phyloP scores from a whole-genome alignment of 2,797 vertebrate genomes.

The Malurus leucopterus region DNA sequence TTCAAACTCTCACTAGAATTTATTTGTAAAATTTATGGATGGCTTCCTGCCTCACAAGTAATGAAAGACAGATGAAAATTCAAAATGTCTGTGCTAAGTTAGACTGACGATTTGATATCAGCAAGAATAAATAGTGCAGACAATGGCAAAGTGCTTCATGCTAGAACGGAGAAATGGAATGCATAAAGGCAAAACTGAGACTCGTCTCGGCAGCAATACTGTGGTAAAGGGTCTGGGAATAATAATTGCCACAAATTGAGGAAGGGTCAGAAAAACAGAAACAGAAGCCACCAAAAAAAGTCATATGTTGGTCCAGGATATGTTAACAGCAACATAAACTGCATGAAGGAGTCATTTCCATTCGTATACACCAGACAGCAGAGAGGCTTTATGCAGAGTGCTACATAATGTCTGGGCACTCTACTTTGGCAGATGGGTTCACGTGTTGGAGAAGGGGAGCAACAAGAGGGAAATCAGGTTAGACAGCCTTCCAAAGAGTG shows the following conservation, averaged over 20 bases:
- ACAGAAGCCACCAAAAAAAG: background rate
- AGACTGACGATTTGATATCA: background rate
- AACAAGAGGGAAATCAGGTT: background rate
- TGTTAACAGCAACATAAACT: background rate
- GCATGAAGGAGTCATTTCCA: accelerated
- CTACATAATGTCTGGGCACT: background rate
- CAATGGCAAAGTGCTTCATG: background rate
- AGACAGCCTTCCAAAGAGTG: background rate
- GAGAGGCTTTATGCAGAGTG: background rate
- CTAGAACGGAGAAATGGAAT: background rate
- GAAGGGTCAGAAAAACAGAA: background rate
- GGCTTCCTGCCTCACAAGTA: background rate
- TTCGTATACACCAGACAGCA: background rate
- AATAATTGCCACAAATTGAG: background rate
- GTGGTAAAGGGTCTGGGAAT: background rate
- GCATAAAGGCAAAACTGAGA: background rate
- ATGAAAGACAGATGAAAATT: background rate
- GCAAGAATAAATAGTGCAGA: background rate
- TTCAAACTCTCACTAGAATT: constrained; percentile 17
- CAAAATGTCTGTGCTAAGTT: constrained; percentile 9
- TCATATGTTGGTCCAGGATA: background rate
- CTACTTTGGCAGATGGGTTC: background rate
- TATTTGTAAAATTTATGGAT: constrained; percentile 4
- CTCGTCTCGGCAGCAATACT: background rate
- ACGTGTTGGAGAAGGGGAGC: background rate